Evolutionary conservation across 1,140 invertebrate genomes (phyloP), one percentile per base, ranked within the genome.

Genomic region (Pentalonia nigronervosa): DNA sequence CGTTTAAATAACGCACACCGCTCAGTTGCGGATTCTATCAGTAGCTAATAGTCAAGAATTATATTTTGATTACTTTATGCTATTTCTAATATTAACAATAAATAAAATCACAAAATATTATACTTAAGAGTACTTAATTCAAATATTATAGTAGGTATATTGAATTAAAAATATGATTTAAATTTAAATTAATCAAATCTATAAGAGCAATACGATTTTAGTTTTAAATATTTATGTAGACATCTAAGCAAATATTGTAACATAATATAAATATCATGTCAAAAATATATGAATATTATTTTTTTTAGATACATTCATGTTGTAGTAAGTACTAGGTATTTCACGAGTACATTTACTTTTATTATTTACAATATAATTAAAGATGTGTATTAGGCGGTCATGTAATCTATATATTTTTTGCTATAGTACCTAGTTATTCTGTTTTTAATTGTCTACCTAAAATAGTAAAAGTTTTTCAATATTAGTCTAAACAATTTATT

Each of bases 1-100:
- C 91, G 91, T 84, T 93, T 84, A 84, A 93, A 84, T 53, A 86
- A 53, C 81, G 36, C 20, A 53, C 81, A 50, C 23, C 34, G 9
- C 91, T 84, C 76, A 23, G 8, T 34, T 45, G 48, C 30, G 34
- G 76, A 91, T 81, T 76, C 30, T 91, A 91, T 17, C 25, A 34
- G 90, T 34, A 23, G 60, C 30, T 76, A 76, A 34, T 76, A 47
- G 6, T 23, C 4, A 34, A 83, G 34, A 50, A 83, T 14, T 25
- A 17, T 83, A 83, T 20, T 92, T 90, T 25, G 25, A 45, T 67
- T 67, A 67, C 45, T n/a, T 45, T 67, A 56, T 45, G 36, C 25
- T 60, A 60, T 89, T 56, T 56, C 34, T 89, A 56, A 45, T 45
- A 45, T n/a, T 67, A 34, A 67, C 25, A 60, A 45, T 30, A 23